These are phyloP conservation scores for Propithecus coquereli DNA, from an alignment of 2,113 vertebrate genomes.

Conservation along the genomic window DNA sequence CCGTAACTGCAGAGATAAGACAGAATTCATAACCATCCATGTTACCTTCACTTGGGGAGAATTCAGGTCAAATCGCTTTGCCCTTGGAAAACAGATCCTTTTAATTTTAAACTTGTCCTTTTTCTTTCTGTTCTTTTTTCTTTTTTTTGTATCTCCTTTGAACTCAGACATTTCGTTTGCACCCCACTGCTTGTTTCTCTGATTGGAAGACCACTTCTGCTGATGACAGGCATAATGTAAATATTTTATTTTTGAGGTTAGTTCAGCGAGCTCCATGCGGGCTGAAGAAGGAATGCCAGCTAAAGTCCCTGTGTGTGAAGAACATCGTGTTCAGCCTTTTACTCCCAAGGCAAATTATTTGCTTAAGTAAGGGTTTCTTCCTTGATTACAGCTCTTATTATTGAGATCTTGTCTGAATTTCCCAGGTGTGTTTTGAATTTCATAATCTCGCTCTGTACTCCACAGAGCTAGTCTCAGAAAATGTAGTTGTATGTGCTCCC, in stretches of 20 bases:
- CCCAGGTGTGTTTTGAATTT: constrained; percentile 70
- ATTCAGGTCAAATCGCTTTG: constrained; percentile 72
- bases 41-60: constrained; percentile 22
- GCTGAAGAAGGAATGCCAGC: constrained; percentile 22
- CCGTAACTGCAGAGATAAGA: constrained; percentile 64
- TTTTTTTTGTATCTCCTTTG: not conserved
- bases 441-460: constrained; percentile 1
- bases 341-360: constrained; percentile 71
- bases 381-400: constrained; percentile 74
- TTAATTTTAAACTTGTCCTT: constrained; percentile 12
- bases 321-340: constrained; percentile 48
- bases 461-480: constrained; percentile 36
- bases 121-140: accelerated
- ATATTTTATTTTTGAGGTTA: constrained; percentile 54
- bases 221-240: not conserved
- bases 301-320: constrained; percentile 27
- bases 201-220: constrained; percentile 38
- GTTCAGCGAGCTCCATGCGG: not conserved
- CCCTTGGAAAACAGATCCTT: constrained; percentile 61
- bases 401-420: constrained; percentile 70
- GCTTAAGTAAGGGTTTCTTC: constrained; percentile 72
- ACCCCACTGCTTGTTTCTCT: not conserved
- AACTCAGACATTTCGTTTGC: not conserved
- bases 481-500: constrained; percentile 5
- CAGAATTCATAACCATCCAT: constrained; percentile 69